A percentile compares a stretch with the other conserved stretches of the same genome.
phyloP scores from a whole-genome alignment of 2,113 vertebrate genomes.

The Ornithorhynchus anatinus region DNA sequence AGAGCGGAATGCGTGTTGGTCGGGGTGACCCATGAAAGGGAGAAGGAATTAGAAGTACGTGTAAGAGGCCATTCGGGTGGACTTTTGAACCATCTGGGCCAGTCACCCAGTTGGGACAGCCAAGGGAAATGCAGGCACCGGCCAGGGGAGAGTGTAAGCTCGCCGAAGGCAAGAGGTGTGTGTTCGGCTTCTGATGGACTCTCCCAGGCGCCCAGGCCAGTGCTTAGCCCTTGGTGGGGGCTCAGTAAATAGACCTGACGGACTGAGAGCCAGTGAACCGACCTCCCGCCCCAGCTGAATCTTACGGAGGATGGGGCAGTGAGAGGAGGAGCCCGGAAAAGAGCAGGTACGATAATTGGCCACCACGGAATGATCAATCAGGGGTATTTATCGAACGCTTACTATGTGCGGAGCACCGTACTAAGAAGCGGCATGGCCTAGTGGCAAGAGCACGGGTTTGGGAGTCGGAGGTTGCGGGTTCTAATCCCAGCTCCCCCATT shows the following conservation, averaged over 20 bases:
- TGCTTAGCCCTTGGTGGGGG: too few relatives aligned
- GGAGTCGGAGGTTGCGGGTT: too few relatives aligned
- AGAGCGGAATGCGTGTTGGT: neutral
- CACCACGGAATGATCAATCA: conserved; percentile 1
- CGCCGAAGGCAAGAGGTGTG: too few relatives aligned
- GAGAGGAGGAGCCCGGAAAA: conserved; percentile 3
- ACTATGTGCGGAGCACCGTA: too few relatives aligned
- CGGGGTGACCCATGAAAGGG: neutral
- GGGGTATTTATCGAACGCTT: too few relatives aligned
- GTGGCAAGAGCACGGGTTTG: too few relatives aligned
- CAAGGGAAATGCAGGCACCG: neutral
- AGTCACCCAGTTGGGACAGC: neutral
- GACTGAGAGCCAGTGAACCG: neutral
- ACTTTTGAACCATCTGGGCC: conserved; percentile 1
- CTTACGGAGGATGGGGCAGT: neutral
- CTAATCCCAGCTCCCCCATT: too few relatives aligned
- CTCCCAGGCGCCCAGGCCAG: too few relatives aligned
- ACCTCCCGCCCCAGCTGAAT: neutral
- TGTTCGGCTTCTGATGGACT: too few relatives aligned
- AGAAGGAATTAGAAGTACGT: neutral
- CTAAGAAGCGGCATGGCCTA: too few relatives aligned
- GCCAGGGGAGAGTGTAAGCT: neutral
- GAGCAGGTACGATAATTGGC: neutral
- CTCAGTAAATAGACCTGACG: neutral
- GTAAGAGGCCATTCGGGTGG: neutral